Base-by-base conservation (phyloP, 2,888 invertebrate genomes). In the Acronicta psi region DNA sequence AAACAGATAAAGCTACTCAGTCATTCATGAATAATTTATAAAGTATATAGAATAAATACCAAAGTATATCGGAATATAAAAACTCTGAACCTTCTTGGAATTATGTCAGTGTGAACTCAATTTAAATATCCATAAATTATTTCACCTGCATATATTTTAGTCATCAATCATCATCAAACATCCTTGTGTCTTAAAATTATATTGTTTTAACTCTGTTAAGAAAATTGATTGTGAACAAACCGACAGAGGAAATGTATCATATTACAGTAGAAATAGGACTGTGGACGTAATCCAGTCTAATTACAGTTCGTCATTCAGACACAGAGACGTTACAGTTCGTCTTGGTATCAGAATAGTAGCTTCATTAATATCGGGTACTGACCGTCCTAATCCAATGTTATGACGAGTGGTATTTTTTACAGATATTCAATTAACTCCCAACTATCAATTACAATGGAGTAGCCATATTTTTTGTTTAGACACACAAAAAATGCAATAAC, bases 381-480 rank as follows among this genome's bases (percentile, higher is more conserved):
- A 59, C 55, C 67, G 54, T 38, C 52, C 29, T 23, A 52, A 20
- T 51, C 31, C 38, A 45, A 70, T 59, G 47, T n/a, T 55, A 68
- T 59, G 52, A 52, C 52, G 25, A 73, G 40, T 44, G 44, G 58
- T 45, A 64, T 53, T 66, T 74, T 73, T 66, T 67, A 45, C 56
- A 55, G 18, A 44, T 54, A 66, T 73, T 73, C 62, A 73, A 74
- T 74, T 67, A 74, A 70, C 53, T 74, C 46, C 49, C 57, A 59
- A 70, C 59, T 74, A 73, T 73, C 73, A 74, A 73, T 73, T 73
- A 74, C 70, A 70, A 62, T 73, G 61, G 40, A 67, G 66, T 67
- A 69, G 46, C 52, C 37, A 57, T 20, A 46, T 65, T 73, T 72
- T 69, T 73, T 73, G 43, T 66, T 52, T 11, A 41, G 45, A 13